Percentiles rank a stretch among this genome's conserved stretches.
phyloP scores from a whole-genome alignment of 2,797 vertebrate genomes.

The Botia kubotai region DNA sequence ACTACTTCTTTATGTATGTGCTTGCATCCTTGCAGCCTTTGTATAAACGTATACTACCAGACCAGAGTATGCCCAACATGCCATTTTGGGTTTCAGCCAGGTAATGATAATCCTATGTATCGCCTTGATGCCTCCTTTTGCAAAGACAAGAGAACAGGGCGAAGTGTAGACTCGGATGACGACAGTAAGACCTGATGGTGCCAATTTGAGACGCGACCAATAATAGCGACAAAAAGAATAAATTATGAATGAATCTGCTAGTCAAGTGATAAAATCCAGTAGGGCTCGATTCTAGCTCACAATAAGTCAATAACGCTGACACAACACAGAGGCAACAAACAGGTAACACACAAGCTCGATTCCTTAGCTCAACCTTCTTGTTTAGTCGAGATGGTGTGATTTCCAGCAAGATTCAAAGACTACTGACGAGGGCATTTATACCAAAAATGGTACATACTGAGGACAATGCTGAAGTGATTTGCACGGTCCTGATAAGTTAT shows the following conservation, averaged over 20 bases:
- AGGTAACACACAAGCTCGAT: slow-evolving; percentile 13
- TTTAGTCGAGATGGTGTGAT: background rate
- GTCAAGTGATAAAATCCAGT: slow-evolving; percentile 32
- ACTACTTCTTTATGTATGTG: background rate
- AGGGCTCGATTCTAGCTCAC: slow-evolving; percentile 21
- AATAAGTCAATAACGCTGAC: slow-evolving; percentile 44
- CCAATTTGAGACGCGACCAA: background rate
- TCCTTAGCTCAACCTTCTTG: background rate
- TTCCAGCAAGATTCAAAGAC: background rate
- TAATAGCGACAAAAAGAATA: background rate
- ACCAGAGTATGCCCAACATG: background rate
- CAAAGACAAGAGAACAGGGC: background rate
- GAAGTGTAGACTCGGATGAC: background rate
- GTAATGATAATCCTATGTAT: no score
- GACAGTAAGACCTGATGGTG: background rate
- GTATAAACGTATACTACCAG: no score
- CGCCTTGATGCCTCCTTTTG: background rate
- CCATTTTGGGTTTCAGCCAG: no score
- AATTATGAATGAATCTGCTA: background rate
- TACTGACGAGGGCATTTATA: slow-evolving; percentile 23
- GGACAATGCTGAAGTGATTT: slow-evolving; percentile 49
- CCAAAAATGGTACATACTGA: slow-evolving; percentile 8
- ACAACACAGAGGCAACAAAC: slow-evolving; percentile 15
- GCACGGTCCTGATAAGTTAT: slow-evolving; percentile 44
- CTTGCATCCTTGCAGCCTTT: no score